phyloP scores from a whole-genome alignment of 2,797 vertebrate genomes.

The Agapornis canus region DNA sequence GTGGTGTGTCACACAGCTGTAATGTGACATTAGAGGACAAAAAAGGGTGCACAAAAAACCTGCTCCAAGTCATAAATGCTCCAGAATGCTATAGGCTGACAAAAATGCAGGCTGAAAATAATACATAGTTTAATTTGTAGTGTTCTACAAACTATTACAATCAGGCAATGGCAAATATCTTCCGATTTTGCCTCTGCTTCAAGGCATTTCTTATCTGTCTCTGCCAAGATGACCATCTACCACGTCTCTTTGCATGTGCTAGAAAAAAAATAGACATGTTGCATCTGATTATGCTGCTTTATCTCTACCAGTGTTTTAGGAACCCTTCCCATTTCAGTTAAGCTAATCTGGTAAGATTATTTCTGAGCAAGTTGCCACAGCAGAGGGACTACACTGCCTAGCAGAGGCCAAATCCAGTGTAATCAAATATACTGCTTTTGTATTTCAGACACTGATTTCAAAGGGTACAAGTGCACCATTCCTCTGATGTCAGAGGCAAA shows the following conservation, averaged over 20 bases:
- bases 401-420: not conserved
- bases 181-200: not conserved
- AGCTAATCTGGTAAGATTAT: constrained; percentile 21
- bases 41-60: not conserved
- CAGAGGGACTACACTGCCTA: not conserved
- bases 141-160: not conserved
- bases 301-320: not conserved
- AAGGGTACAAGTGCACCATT: not conserved
- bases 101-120: not conserved
- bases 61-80: not conserved
- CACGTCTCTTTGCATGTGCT: not conserved
- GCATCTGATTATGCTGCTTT: not conserved
- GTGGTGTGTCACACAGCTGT: not conserved
- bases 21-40: not conserved
- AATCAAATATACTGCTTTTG: not conserved
- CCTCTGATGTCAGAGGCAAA: not conserved
- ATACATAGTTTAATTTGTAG: not conserved
- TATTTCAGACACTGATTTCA: not conserved
- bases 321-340: constrained; percentile 11
- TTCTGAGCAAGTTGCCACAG: not conserved
- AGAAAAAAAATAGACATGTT: not conserved
- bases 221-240: not conserved
- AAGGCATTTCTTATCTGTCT: not conserved
- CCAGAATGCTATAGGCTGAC: not conserved
- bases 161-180: not conserved